Evolutionary conservation across 2,888 invertebrate genomes (phyloP).

Genomic region (Machimus atricapillus): DNA sequence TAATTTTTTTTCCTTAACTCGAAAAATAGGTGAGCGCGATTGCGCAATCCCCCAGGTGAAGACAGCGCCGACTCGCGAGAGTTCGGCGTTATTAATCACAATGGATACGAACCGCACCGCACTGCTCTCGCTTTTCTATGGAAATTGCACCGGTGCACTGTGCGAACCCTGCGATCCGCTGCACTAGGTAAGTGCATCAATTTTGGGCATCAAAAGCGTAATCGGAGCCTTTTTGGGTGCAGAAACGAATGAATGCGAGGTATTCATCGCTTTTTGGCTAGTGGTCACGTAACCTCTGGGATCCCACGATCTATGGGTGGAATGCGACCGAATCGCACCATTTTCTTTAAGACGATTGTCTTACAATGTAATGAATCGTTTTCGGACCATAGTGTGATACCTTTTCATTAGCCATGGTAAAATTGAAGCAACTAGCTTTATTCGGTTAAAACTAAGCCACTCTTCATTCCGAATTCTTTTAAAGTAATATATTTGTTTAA

Average conservation of each 20-base stretch:
- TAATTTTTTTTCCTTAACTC: neutral
- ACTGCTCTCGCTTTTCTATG: neutral
- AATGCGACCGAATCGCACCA: neutral
- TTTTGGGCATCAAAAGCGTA: neutral
- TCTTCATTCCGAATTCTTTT: too few species aligned
- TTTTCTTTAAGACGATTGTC: neutral
- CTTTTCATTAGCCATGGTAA: neutral
- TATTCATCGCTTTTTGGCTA: neutral
- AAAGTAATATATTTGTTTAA: too few species aligned
- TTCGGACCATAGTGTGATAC: neutral
- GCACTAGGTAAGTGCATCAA: neutral
- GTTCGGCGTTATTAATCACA: constrained; percentile 5
- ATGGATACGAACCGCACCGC: neutral
- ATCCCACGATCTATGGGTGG: neutral
- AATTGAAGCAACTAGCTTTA: too few species aligned
- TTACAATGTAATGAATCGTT: neutral
- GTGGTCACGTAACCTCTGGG: neutral
- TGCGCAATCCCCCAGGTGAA: neutral
- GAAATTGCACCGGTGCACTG: neutral
- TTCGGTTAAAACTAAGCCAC: too few species aligned
- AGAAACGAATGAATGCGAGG: neutral
- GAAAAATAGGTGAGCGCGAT: constrained; percentile 1
- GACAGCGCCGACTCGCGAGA: constrained; percentile 5
- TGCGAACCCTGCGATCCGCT: neutral
- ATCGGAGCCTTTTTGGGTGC: neutral